Base-by-base conservation (phyloP, 1,140 invertebrate species). In the Pteromalus puparum region DNA sequence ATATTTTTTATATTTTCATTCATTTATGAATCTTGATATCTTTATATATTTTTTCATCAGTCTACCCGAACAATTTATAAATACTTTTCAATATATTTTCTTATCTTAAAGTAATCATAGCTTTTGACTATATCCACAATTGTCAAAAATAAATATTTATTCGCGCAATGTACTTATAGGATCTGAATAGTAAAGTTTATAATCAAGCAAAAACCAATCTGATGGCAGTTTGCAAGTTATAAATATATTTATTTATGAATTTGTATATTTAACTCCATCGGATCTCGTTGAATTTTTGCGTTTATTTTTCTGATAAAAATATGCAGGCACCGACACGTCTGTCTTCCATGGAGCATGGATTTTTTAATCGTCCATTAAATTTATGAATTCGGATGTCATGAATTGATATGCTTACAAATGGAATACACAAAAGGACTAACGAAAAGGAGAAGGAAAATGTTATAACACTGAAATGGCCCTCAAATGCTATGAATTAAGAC, bases 281-380 rank as follows among this genome's bases (percentile, higher is more conserved):
- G 46, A 85, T 70, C 46, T 81, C 18, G 53, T 72, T 68, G 61
- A 61, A 21, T 46, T 72, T 70, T 76, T 26, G 9, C 72, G 38
- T 53, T 73, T 61, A 2, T 30, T 34, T 76, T 34, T 84, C 74
- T 87, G 84, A 34, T 70, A 85, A 85, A 85, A 86, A 83, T 89
- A 91, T 92, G 91, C 92, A 93, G 92, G 92, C 92, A 93, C 92
- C 92, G 92, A 93, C 92, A 92, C 86, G 80, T 85, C 84, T 85
- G 82, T 82, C 18, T n/a, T 13, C 68, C 21, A 34, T 48, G 21
- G 15, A 21, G 34, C 21, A 34, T 48, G 21, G 15, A 13, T 82
- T 68, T 28, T 78, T 48, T 26, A 82, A 61, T 72, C 21, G 46
- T 78, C 26, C 28, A 24, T 15, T 48, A 34, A n/a, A 82, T 85